Percentiles rank a stretch among this genome's conserved stretches.
Evolutionary conservation across 2,888 invertebrate genomes (phyloP).

Genomic region (Scaptomyza tumidula): DNA sequence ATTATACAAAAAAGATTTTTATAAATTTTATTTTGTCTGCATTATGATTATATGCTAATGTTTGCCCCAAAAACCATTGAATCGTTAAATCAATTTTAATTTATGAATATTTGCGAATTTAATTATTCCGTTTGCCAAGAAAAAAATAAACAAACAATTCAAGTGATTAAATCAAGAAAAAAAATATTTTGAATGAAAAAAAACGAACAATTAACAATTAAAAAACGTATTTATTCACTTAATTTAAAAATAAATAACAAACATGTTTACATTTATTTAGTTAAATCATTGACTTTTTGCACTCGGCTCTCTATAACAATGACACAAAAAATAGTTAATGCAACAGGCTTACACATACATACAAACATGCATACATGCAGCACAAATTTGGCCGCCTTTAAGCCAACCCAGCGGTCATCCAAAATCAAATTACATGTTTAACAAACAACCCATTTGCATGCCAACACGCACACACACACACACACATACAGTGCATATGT

Average conservation of each 20-base stretch:
- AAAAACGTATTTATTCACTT: not conserved
- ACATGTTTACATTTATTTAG: not conserved
- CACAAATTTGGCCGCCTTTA: not conserved
- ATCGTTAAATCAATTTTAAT: not conserved
- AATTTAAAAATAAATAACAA: not conserved
- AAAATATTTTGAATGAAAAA: not conserved
- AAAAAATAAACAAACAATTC: not conserved
- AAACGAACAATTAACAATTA: not conserved
- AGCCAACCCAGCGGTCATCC: constrained; percentile 21
- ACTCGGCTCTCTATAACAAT: not conserved
- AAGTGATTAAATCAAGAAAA: not conserved
- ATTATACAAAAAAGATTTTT: too few species aligned
- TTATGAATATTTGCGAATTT: not conserved
- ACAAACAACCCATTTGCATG: constrained; percentile 42
- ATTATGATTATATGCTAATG: too few species aligned
- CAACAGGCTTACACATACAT: constrained; percentile 1
- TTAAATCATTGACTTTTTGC: not conserved
- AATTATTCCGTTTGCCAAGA: not conserved
- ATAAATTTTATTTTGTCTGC: too few species aligned
- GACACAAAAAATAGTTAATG: not conserved
- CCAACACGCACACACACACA: not conserved
- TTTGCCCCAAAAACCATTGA: too few species aligned
- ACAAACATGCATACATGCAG: not conserved
- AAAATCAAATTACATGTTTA: constrained; percentile 60
- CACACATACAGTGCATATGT: not conserved